Conservation (phyloP, 1,140 invertebrate genomes). For the Lysiphlebus fabarum region DNA sequence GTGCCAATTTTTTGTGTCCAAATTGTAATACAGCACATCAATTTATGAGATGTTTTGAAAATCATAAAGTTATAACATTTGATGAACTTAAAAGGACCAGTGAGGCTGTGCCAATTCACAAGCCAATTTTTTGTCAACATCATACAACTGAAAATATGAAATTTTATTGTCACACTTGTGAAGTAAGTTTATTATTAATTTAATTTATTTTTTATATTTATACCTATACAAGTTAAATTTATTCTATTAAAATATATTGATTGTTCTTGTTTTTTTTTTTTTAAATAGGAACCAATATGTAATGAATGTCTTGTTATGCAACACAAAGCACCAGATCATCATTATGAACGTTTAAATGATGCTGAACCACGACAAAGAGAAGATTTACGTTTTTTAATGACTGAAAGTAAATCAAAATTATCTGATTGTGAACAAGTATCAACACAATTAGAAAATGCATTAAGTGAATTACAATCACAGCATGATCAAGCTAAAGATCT, state of each 20-base stretch:
- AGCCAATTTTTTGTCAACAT: slow-evolving; percentile 74
- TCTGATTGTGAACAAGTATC: slow-evolving; percentile 72
- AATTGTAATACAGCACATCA: slow-evolving; percentile 93
- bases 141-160: slow-evolving; percentile 76
- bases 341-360: slow-evolving; percentile 72
- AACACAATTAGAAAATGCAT: slow-evolving; percentile 67
- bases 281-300: slow-evolving; percentile 65
- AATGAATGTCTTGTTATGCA: slow-evolving; percentile 76
- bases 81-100: slow-evolving; percentile 79
- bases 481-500: slow-evolving; percentile 80
- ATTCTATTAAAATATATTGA: slow-evolving; percentile 9
- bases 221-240: too few species aligned
- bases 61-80: slow-evolving; percentile 82
- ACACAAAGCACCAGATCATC: slow-evolving; percentile 76
- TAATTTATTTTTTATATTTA: neutral
- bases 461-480: slow-evolving; percentile 82
- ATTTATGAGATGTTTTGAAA: slow-evolving; percentile 92
- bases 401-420: slow-evolving; percentile 70
- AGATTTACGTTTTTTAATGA: slow-evolving; percentile 70
- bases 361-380: slow-evolving; percentile 72
- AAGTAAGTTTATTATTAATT: slow-evolving; percentile 62
- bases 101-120: slow-evolving; percentile 74
- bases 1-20: slow-evolving; percentile 87
- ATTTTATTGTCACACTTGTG: slow-evolving; percentile 79
- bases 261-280: slow-evolving; percentile 10